Base-by-base conservation (phyloP, 1,140 invertebrate species). In the Meteorus sp. region DNA sequence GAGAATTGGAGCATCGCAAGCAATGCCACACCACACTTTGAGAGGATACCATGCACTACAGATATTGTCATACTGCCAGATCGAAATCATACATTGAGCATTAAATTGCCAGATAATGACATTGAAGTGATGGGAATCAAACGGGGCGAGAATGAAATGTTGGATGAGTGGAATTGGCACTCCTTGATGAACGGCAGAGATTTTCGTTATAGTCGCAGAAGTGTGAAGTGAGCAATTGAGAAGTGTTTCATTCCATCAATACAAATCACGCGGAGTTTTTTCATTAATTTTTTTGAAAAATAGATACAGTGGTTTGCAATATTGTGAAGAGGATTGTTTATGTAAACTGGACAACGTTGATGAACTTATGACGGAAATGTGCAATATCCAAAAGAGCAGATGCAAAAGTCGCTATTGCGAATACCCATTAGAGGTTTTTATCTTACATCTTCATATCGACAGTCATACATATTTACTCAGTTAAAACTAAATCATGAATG, bases 1-100 rank as follows among this genome's bases (percentile, higher is more conserved):
- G 11, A 64, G 1, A 79, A 79, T 55, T 80, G 78, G 78, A 66
- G 68, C 11, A 62, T 47, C 15, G 60, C 61, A n/a, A 74, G 70
- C 0, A 56, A 71, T 37, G 77, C 78, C 0, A 63, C 68, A 2
- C 78, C 78, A 6, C 73, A 80, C 62, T 43, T 78, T 0, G 69
- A 77, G 22, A 67, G 68, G 39, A 62, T 80, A 8, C 78, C 78
- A 0, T 80, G 78, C 31, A 67, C 67, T 0, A 56, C 62, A 0
- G 77, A 80, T 15, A 31, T 68, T 3, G 67, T 77, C 0, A 58
- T 78, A 6, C 62, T 80, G 0, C 76, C 78, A 0, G 37, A 17
- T 1, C 57, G 33, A 8, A 61, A 69, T 51, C 56, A 58, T 0
- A 63, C 70, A 0, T 66, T 79, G 4, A 79, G 67, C 29, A 53